These are phyloP conservation scores for Brachionichthys hirsutus DNA, from an alignment of 2,113 vertebrate genomes.

Conservation along the genomic window DNA sequence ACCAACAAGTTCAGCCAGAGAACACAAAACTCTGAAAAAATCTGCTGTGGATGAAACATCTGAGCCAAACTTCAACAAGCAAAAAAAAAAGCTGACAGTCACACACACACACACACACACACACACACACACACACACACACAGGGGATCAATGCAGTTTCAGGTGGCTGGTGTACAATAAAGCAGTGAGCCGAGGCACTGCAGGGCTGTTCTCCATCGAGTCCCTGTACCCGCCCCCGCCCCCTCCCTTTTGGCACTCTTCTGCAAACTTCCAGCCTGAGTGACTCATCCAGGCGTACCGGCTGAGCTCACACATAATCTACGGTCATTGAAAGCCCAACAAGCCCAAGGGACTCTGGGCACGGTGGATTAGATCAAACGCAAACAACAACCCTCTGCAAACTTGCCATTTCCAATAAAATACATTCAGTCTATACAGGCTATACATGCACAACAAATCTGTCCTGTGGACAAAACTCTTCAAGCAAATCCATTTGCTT, in stretches of 20 bases:
- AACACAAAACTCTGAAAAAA: slow-evolving; percentile 12
- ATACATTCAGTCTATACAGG: background rate
- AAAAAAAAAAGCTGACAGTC: slow-evolving; percentile 15
- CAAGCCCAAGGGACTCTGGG: slow-evolving; percentile 32
- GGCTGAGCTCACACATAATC: slow-evolving; percentile 66
- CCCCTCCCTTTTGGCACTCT: slow-evolving; percentile 65
- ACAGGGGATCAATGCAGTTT: slow-evolving; percentile 6
- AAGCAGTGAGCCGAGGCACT: slow-evolving; percentile 50
- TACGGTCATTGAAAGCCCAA: slow-evolving; percentile 51
- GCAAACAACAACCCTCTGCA: slow-evolving; percentile 1
- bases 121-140: slow-evolving; percentile 6
- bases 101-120: slow-evolving; percentile 7
- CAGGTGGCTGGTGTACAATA: slow-evolving; percentile 28
- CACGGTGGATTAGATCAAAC: slow-evolving; percentile 7
- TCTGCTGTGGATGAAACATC: slow-evolving; percentile 17
- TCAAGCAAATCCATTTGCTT: background rate
- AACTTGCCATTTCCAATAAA: background rate
- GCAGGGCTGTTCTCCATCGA: slow-evolving; percentile 66
- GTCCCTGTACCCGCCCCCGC: slow-evolving; percentile 46
- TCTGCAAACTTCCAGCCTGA: slow-evolving; percentile 80
- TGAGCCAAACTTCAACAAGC: slow-evolving; percentile 2
- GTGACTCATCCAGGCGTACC: slow-evolving; percentile 80
- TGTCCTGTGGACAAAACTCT: too few species aligned
- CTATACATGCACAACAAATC: background rate
- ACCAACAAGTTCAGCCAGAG: slow-evolving; percentile 24